phyloP scores from a whole-genome alignment of 2,113 vertebrate genomes.

The Rostratula benghalensis region DNA sequence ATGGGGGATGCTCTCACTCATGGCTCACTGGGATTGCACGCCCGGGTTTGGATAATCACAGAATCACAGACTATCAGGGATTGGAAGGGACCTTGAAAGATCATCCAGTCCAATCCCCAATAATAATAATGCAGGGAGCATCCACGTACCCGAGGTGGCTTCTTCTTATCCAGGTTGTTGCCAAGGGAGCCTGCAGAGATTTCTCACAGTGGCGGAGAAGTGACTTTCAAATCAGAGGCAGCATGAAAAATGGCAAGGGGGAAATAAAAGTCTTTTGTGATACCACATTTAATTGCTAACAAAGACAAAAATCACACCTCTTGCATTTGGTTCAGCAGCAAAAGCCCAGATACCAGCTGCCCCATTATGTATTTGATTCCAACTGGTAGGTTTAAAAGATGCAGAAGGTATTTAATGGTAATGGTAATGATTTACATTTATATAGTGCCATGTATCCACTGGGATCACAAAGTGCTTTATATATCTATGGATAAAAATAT shows the following conservation, averaged over 20 bases:
- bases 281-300: conserved; percentile 26
- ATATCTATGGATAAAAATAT: conserved; percentile 35
- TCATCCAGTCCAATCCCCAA: too few species aligned
- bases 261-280: background rate
- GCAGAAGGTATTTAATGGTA: conserved; percentile 65
- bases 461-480: conserved; percentile 44
- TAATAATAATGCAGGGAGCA: too few species aligned
- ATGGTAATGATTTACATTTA: conserved; percentile 67
- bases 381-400: conserved; percentile 32
- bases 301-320: background rate
- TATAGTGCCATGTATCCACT: conserved; percentile 31
- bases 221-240: conserved; percentile 11
- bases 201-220: background rate
- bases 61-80: too few species aligned
- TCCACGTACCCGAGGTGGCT: accelerated
- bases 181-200: background rate
- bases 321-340: background rate
- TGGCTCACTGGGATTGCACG: accelerated
- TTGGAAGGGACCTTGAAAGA: too few species aligned
- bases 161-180: background rate
- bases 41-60: accelerated
- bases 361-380: background rate
- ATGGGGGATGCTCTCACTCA: accelerated
- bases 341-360: conserved; percentile 1
- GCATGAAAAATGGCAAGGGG: background rate